Evolutionary conservation across 2,113 vertebrate species (phyloP).

Genomic region (Gymnorhina tibicen): DNA sequence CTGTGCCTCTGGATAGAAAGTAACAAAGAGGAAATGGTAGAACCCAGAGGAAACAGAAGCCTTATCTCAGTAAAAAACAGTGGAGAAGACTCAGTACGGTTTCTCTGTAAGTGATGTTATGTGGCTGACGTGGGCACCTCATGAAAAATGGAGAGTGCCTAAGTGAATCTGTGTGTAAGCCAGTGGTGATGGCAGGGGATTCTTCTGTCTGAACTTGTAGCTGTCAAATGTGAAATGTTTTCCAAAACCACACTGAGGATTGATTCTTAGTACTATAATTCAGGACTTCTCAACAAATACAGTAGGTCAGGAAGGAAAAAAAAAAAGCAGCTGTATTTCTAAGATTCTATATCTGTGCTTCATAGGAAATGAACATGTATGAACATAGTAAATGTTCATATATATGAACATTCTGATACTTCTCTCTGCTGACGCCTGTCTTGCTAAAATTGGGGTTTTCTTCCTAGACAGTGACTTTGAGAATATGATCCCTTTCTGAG

Average conservation of each 20-base stretch:
- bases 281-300: neutral
- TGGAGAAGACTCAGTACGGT: neutral
- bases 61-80: neutral
- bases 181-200: neutral
- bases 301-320: neutral
- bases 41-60: neutral
- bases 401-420: neutral
- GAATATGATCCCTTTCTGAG: neutral
- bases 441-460: neutral
- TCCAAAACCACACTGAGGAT: neutral
- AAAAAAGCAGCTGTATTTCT: neutral
- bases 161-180: slow-evolving; percentile 3
- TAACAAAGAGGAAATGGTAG: neutral
- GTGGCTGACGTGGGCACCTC: neutral
- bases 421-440: neutral
- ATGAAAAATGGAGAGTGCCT: neutral
- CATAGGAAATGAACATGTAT: neutral
- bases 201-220: neutral
- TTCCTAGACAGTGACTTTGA: neutral
- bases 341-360: neutral
- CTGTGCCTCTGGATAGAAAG: neutral
- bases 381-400: neutral
- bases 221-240: neutral
- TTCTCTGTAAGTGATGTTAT: neutral
- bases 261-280: neutral